Conservation (phyloP, 2,113 vertebrate species). For the Ahaetulla prasina region DNA sequence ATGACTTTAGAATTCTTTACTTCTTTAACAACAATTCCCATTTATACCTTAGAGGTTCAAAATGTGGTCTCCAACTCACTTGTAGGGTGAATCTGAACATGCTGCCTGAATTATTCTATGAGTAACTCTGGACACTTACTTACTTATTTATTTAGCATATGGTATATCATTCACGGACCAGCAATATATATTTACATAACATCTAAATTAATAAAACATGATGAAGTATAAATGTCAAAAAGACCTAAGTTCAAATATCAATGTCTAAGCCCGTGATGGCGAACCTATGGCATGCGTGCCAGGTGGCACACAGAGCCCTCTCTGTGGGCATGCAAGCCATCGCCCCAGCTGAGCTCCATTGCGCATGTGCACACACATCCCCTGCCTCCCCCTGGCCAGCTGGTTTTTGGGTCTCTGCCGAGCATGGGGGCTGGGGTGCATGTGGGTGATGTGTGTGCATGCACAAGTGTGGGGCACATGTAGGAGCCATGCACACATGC, state of each 20-base stretch:
- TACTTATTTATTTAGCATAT: neutral
- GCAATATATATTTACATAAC: neutral
- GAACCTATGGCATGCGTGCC: too few species aligned
- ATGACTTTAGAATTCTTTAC: neutral
- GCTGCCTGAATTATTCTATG: neutral
- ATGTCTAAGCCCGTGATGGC: neutral
- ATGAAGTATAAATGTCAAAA: neutral
- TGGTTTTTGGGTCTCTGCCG: too few species aligned
- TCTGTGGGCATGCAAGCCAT: too few species aligned
- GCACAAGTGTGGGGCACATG: too few species aligned
- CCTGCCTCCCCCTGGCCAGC: too few species aligned
- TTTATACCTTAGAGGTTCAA: neutral
- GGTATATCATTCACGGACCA: neutral
- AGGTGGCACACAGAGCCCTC: too few species aligned
- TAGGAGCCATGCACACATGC: too few species aligned
- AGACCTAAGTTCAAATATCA: neutral
- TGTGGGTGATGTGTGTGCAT: too few species aligned
- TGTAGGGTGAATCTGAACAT: neutral
- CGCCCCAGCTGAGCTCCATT: too few species aligned
- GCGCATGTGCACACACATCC: rapidly evolving
- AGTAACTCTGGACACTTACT: neutral
- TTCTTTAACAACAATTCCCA: neutral
- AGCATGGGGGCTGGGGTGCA: too few species aligned
- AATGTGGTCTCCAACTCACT: neutral
- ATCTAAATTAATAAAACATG: neutral